These are phyloP conservation scores for Lepisosteus osseus DNA, from an alignment of 2,113 vertebrate genomes.

Conservation along the genomic window DNA sequence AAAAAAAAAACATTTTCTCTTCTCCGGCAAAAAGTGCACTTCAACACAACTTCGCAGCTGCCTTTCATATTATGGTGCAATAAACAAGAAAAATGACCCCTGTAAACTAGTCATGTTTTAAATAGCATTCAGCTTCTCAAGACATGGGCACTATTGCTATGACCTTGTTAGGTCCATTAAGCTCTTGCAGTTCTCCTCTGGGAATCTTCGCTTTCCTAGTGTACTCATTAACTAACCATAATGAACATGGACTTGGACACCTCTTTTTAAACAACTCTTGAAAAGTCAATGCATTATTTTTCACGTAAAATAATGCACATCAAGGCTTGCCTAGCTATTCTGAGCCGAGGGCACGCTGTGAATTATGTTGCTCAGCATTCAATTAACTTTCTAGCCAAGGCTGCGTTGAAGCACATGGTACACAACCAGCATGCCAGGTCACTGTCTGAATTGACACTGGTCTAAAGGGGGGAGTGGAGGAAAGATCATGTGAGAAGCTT, in stretches of 20 bases:
- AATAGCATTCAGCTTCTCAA: neutral
- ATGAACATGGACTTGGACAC: conserved; percentile 10
- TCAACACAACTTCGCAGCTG: neutral
- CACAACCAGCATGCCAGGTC: neutral
- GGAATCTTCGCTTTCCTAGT: conserved; percentile 4
- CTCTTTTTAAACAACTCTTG: neutral
- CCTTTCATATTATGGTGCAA: neutral
- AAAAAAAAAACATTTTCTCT: neutral
- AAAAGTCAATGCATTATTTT: conserved; percentile 8
- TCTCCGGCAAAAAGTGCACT: neutral
- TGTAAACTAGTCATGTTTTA: conserved; percentile 12
- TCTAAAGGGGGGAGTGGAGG: neutral
- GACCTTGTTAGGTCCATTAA: conserved; percentile 13
- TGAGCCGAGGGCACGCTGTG: neutral
- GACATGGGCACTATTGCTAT: conserved; percentile 1
- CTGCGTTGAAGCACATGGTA: neutral
- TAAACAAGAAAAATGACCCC: conserved; percentile 9
- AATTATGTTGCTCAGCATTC: conserved; percentile 2
- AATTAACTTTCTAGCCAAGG: neutral
- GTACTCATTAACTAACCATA: conserved; percentile 18
- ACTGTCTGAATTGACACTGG: neutral
- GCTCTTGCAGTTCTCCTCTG: conserved; percentile 8
- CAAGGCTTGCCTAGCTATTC: neutral
- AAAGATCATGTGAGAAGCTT: too few relatives aligned
- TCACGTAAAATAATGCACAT: neutral